Evolutionary conservation across 92 coral and sea anemone species (phyloP), one percentile per base, ranked within the genome.

Genomic region (Bergia sp.): DNA sequence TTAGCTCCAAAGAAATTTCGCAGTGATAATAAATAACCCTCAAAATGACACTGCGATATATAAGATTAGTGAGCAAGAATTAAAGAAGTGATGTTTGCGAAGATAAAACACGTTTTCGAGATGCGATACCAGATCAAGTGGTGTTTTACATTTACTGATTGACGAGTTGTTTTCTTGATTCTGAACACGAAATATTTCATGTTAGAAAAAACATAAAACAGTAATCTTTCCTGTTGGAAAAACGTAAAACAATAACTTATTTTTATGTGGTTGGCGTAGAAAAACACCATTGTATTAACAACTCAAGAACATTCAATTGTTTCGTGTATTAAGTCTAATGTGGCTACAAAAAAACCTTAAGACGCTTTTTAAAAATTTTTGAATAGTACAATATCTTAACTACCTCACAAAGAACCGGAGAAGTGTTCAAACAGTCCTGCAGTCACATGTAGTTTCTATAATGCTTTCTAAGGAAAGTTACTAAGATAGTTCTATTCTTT

Each of bases 171-270:
- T 79, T 7, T 2, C 36, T 3, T 43, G 8, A 11, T 15, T 40
- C 79, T 78, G 21, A 40, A 78, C 82, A 79, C 82, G 82, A 47
- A 79, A 45, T 47, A 44, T 50, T 79, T 79, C 42, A 29, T 79
- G 82, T 37, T 47, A 5, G 29, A 73, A 37, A 73, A 57, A 61
- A 18, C n/a, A 7, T 16, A 0, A 61, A 61, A 61, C 18, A 15
- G 12, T 2, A 61, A 6, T 29, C 29, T 29, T 29, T 29, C 29
- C 29, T 29, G 29, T 29, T 29, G 29, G 29, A 29, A 29, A 18
- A 61, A 18, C n/a, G 29, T 16, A 0, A 61, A 61, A 61, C 18
- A 15, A 21, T 2, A 61, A 6, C 16, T 11, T 57, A n/a, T 13
- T 57, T 21, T 61, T 61, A 4, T 21, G 23, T 61, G 69, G 69